These are phyloP conservation scores for Eclectus roratus DNA, from an alignment of 2,113 vertebrate species.

Conservation along the genomic window DNA sequence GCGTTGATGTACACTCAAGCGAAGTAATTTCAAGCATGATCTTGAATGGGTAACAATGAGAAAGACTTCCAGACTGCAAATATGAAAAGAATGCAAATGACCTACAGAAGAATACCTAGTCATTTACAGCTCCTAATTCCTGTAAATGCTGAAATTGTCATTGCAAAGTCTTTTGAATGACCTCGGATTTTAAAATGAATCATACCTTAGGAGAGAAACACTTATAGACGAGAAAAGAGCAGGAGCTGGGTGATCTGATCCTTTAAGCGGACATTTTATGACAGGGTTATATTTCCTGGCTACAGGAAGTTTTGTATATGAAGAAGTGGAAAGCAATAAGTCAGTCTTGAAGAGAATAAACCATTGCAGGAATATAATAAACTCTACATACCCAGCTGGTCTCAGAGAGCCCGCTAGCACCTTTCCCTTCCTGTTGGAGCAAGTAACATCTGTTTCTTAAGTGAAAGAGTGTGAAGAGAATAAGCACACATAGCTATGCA, in stretches of 20 bases:
- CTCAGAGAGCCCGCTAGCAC: conserved; percentile 49
- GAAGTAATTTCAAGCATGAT: neutral
- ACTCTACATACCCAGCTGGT: conserved; percentile 63
- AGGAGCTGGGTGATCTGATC: neutral
- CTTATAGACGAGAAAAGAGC: neutral
- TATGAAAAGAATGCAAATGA: neutral
- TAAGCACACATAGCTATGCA: conserved; percentile 40
- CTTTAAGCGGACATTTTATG: neutral
- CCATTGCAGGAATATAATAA: conserved; percentile 4
- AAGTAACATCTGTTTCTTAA: conserved; percentile 73
- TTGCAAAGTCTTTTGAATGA: neutral
- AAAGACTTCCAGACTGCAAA: neutral
- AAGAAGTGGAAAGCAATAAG: conserved; percentile 48
- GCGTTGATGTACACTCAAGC: neutral
- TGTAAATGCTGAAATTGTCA: neutral
- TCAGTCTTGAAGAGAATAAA: conserved; percentile 39
- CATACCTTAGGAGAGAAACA: neutral
- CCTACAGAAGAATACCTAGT: neutral
- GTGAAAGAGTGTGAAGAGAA: conserved; percentile 67
- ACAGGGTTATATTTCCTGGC: neutral
- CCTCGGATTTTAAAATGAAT: neutral
- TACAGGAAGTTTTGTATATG: conserved; percentile 43
- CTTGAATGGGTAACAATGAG: neutral
- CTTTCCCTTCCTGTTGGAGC: conserved; percentile 59
- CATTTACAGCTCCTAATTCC: neutral